A percentile compares a stretch with the other conserved stretches of the same genome.
These are phyloP conservation scores for Noctua fimbriata DNA, from an alignment of 2,888 invertebrate genomes.

Conservation along the genomic window DNA sequence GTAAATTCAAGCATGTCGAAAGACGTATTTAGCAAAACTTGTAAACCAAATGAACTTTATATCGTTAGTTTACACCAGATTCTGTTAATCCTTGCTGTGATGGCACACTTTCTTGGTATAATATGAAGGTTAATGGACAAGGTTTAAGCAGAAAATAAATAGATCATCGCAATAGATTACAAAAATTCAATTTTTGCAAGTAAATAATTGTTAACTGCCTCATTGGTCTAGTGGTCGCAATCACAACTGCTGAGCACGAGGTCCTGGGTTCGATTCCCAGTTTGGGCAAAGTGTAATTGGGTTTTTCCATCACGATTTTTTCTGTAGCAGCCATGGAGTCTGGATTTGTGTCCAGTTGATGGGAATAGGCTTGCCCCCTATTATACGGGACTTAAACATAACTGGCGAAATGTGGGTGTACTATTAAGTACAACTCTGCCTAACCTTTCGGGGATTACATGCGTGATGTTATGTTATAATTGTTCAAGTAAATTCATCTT, in stretches of 20 bases:
- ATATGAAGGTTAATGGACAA: background rate
- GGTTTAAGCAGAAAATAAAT: background rate
- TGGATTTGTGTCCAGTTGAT: background rate
- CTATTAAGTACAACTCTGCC: background rate
- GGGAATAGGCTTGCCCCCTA: background rate
- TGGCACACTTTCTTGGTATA: background rate
- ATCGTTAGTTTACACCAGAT: background rate
- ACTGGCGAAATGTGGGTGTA: background rate
- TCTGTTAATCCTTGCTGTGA: background rate
- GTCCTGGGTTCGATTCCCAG: background rate
- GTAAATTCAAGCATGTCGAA: background rate
- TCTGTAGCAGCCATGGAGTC: background rate
- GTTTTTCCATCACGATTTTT: background rate
- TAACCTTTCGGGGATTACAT: background rate
- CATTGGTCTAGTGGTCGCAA: background rate
- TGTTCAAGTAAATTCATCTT: slow-evolving; percentile 6
- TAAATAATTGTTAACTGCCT: background rate
- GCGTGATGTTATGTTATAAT: background rate
- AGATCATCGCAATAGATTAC: background rate
- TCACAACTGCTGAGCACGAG: background rate
- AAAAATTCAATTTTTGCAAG: background rate
- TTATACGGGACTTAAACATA: background rate
- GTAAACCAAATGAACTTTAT: background rate
- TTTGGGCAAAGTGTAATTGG: background rate
- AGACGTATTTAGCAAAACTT: background rate